Evolutionary conservation across 2,113 vertebrate species (phyloP).

Genomic region (Empidonax alnorum): DNA sequence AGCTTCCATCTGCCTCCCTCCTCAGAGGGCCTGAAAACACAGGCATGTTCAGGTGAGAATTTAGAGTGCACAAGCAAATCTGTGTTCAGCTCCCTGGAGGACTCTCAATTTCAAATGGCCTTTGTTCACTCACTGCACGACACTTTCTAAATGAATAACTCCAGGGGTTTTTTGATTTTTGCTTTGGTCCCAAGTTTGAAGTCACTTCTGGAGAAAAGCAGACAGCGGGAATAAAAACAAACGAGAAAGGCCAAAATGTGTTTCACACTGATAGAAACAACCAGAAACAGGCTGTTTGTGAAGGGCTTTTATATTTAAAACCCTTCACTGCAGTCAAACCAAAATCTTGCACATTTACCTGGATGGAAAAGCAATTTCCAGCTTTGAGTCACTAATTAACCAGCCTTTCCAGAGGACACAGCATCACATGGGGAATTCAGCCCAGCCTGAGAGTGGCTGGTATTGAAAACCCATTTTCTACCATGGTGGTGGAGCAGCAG

Average conservation of each 20-base stretch:
- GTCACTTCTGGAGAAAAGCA: background rate
- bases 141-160: background rate
- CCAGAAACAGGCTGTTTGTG: background rate
- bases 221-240: constrained; percentile 37
- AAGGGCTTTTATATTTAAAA: background rate
- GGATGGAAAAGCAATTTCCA: background rate
- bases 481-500: background rate
- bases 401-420: background rate
- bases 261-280: constrained; percentile 21
- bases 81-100: background rate
- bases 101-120: background rate
- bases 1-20: background rate
- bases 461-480: background rate
- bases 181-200: background rate
- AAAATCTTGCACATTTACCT: background rate
- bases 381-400: constrained; percentile 24
- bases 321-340: background rate
- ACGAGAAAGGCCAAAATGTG: background rate
- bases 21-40: background rate
- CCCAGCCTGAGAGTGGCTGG: background rate
- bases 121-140: background rate
- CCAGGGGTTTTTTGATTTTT: background rate
- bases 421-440: background rate
- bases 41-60: background rate
- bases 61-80: background rate